Conservation (phyloP, 2,888 invertebrate species). For the Ferrisia virgata region DNA sequence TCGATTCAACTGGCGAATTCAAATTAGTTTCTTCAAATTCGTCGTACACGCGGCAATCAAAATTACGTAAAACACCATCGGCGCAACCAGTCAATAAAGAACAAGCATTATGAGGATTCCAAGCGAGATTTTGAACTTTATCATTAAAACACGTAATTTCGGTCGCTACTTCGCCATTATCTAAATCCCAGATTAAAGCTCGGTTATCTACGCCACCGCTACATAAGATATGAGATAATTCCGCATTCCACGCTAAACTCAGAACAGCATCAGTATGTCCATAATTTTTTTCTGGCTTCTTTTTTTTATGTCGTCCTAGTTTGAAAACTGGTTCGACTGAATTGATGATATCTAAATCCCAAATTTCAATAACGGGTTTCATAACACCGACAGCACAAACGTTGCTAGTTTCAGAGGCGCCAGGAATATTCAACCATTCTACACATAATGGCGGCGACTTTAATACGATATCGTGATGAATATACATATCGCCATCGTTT, state of each 20-base stretch:
- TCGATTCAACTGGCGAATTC: slow-evolving; percentile 78
- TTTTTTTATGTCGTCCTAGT: slow-evolving; percentile 59
- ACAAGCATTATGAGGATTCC: slow-evolving; percentile 80
- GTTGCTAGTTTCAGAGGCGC: slow-evolving; percentile 59
- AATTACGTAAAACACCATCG: slow-evolving; percentile 65
- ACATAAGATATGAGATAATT: slow-evolving; percentile 80
- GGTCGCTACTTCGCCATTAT: slow-evolving; percentile 71
- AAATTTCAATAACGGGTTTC: slow-evolving; percentile 90
- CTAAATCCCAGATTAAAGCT: slow-evolving; percentile 88
- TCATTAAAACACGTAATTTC: slow-evolving; percentile 72
- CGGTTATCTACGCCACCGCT: slow-evolving; percentile 90
- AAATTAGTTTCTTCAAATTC: slow-evolving; percentile 68
- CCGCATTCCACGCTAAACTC: slow-evolving; percentile 85
- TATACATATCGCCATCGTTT: slow-evolving; percentile 81
- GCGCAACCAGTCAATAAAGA: slow-evolving; percentile 78
- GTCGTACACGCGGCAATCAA: slow-evolving; percentile 69
- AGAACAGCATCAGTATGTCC: slow-evolving; percentile 77
- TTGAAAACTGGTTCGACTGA: slow-evolving; percentile 78
- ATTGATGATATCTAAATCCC: slow-evolving; percentile 94
- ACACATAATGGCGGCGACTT: slow-evolving; percentile 87
- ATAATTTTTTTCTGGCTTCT: slow-evolving; percentile 64
- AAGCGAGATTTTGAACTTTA: slow-evolving; percentile 79
- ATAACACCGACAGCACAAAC: slow-evolving; percentile 90
- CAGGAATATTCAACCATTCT: slow-evolving; percentile 88
- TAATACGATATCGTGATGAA: slow-evolving; percentile 88